Percentiles rank a stretch among this genome's conserved stretches.
These are phyloP conservation scores for Tipula confusa DNA, from an alignment of 2,888 invertebrate genomes.

Conservation along the genomic window DNA sequence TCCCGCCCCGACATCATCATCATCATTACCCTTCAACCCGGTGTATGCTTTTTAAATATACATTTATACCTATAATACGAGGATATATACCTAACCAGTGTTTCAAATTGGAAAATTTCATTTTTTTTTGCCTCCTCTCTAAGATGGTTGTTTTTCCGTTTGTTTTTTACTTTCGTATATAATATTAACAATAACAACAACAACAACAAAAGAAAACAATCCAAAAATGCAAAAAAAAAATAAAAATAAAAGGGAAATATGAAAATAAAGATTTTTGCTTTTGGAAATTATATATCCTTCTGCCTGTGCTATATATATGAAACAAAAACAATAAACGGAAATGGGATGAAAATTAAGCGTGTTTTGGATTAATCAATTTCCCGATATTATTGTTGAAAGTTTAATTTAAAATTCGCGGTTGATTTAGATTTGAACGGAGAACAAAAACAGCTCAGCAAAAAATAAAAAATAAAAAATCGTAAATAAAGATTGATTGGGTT, in stretches of 20 bases:
- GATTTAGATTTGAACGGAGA: not conserved
- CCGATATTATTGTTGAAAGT: conserved; percentile 8
- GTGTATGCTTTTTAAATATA: not conserved
- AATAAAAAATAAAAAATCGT: not conserved
- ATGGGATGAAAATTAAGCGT: conserved; percentile 21
- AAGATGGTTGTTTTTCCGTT: not conserved
- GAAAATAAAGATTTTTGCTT: not conserved
- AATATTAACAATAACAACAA: conserved; percentile 4
- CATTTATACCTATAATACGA: not conserved
- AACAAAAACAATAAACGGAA: not conserved
- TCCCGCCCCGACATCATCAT: not conserved
- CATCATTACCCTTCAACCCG: not conserved
- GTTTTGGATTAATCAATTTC: conserved; percentile 28
- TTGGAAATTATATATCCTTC: not conserved
- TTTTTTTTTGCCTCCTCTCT: not conserved
- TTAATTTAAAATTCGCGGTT: not conserved
- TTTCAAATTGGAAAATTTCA: conserved; percentile 4
- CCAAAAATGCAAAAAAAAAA: not conserved
- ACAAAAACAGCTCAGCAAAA: too few relatives aligned
- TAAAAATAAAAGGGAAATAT: not conserved
- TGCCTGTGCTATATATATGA: not conserved
- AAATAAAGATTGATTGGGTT: not conserved
- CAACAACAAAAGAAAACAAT: not conserved
- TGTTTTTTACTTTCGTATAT: not conserved
- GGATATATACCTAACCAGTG: not conserved